Conservation (phyloP, 2,113 vertebrate genomes). For the Lethenteron camtschaticum region DNA sequence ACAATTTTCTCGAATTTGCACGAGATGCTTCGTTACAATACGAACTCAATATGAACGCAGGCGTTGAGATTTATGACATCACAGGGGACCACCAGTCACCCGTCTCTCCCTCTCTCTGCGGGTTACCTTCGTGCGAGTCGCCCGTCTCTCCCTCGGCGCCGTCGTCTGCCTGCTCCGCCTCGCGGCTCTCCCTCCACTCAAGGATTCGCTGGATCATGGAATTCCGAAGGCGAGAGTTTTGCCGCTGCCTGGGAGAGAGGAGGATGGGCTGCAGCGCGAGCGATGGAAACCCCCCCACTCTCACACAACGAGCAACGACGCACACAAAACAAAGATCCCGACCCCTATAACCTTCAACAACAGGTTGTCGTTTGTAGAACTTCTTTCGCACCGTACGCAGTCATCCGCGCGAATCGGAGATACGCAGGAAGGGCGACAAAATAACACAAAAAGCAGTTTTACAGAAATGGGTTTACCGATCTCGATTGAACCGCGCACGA, state of each 20-base stretch:
- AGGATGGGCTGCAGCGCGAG: not conserved
- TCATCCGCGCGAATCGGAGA: too few relatives aligned
- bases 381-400: too few relatives aligned
- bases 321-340: too few relatives aligned
- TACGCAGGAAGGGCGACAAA: too few relatives aligned
- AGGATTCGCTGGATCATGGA: constrained; percentile 68
- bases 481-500: not conserved
- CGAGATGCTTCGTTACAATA: too few relatives aligned
- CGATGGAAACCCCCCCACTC: too few relatives aligned
- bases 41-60: too few relatives aligned
- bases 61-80: not conserved
- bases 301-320: too few relatives aligned
- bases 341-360: too few relatives aligned
- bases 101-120: constrained; percentile 11
- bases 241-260: constrained; percentile 47
- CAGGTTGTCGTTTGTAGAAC: too few relatives aligned
- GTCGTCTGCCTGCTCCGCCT: not conserved
- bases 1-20: too few relatives aligned
- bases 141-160: not conserved
- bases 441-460: not conserved
- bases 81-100: constrained; percentile 9
- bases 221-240: constrained; percentile 88
- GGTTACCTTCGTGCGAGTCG: constrained; percentile 1
- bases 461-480: not conserved
- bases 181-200: constrained; percentile 32